Evolutionary conservation across 2,888 invertebrate genomes (phyloP).

Genomic region (Hyles lineata): DNA sequence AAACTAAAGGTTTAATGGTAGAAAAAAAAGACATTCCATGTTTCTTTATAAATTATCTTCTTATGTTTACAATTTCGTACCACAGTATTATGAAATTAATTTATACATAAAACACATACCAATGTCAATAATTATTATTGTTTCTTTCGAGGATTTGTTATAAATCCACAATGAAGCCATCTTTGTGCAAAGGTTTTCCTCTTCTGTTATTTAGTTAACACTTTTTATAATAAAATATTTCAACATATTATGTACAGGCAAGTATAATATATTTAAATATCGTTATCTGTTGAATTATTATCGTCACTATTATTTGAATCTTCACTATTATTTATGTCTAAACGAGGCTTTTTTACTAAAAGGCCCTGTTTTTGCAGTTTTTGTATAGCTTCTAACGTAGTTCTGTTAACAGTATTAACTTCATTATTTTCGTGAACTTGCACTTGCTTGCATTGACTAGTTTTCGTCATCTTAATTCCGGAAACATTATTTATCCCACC

Average conservation of each 20-base stretch:
- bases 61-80: too few relatives aligned
- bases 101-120: too few relatives aligned
- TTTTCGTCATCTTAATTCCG: slow-evolving; percentile 69
- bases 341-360: slow-evolving; percentile 73
- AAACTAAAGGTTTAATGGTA: background rate
- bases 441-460: slow-evolving; percentile 65
- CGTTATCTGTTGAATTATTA: slow-evolving; percentile 47
- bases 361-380: slow-evolving; percentile 76
- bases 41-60: too few relatives aligned
- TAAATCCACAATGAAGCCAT: too few relatives aligned
- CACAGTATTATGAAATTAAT: too few relatives aligned
- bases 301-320: slow-evolving; percentile 55
- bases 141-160: too few relatives aligned
- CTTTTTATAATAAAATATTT: slow-evolving; percentile 29
- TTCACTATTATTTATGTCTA: slow-evolving; percentile 60
- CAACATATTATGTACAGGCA: slow-evolving; percentile 43
- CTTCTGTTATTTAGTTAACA: background rate
- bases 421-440: slow-evolving; percentile 67
- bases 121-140: too few relatives aligned
- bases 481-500: slow-evolving; percentile 64
- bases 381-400: slow-evolving; percentile 74
- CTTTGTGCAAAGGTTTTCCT: too few relatives aligned
- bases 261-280: slow-evolving; percentile 43
- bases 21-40: background rate
- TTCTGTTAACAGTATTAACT: slow-evolving; percentile 59